Conservation (phyloP, 2,888 invertebrate species). For the Drosophila demipolita region DNA sequence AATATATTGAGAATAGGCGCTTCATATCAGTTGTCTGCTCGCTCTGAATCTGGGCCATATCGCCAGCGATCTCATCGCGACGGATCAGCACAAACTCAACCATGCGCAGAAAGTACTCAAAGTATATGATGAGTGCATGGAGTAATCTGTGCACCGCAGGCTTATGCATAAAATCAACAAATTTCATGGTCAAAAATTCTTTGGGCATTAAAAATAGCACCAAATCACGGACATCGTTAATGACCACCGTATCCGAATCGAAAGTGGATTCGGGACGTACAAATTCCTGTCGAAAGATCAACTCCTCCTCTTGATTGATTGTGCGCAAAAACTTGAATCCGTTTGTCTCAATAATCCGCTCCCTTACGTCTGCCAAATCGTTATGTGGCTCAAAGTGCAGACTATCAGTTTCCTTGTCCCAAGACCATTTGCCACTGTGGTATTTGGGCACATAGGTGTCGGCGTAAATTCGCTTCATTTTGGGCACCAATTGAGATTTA, state of each 20-base stretch:
- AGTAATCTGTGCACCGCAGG: constrained; percentile 77
- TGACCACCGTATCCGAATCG: constrained; percentile 78
- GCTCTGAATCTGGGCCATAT: constrained; percentile 78
- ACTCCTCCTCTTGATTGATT: constrained; percentile 82
- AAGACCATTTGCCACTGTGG: constrained; percentile 80
- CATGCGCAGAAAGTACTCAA: constrained; percentile 83
- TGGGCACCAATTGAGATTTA: neutral
- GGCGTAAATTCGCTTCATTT: constrained; percentile 77
- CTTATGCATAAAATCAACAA: constrained; percentile 81
- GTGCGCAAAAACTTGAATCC: constrained; percentile 74
- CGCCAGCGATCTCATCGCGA: constrained; percentile 79
- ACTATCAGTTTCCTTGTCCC: constrained; percentile 68
- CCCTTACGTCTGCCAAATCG: constrained; percentile 46
- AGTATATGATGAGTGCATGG: constrained; percentile 83
- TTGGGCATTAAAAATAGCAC: constrained; percentile 81
- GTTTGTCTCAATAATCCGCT: constrained; percentile 65
- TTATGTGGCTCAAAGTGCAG: constrained; percentile 65
- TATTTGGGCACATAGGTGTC: constrained; percentile 76
- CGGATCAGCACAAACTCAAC: constrained; percentile 83
- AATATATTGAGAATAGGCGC: constrained; percentile 75
- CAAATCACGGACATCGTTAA: constrained; percentile 83
- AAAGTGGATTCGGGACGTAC: constrained; percentile 57
- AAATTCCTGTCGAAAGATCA: constrained; percentile 80
- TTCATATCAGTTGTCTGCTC: constrained; percentile 78
- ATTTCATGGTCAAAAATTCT: constrained; percentile 69